Evolutionary conservation across 1,140 invertebrate genomes (phyloP), one percentile per base, ranked within the genome.

Genomic region (Diploscapter pachys): DNA sequence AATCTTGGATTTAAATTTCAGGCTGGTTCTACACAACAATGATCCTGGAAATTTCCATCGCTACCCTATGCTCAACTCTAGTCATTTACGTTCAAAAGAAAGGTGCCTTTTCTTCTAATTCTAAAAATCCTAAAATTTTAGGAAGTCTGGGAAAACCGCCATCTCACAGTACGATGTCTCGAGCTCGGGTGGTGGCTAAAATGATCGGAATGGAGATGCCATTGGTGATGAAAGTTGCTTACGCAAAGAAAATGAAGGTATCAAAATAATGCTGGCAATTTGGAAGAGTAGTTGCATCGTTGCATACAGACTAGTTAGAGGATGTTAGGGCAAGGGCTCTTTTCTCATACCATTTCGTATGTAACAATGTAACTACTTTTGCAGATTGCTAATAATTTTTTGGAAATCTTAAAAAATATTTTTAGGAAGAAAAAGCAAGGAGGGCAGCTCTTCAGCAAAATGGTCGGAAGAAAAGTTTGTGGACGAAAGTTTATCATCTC

Each of bases 191-290:
- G 5, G 61, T 78, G 11, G 64, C 64, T 62, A 55, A 61, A 56
- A 53, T 82, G 4, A 68, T 82, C 50, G 55, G 73, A 63, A 74
- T 83, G 68, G 78, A 83, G 65, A 84, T 84, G 83, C 81, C 81
- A 5, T 66, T 83, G 5, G 68, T 83, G 50, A 83, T 83, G 81
- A 83, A 85, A 64, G 79, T 83, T 56, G 74, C 77, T 4, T 78
- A 78, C 62, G 73, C 73, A 9, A 61, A 78, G 48, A 76, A 78
- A 51, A 69, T 79, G 4, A 75, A 63, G 65, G 71, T 73, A 48
- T 73, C 71, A 31, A 31, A 31, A 31, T 31, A 31, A 31, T 31
- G 31, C 31, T 31, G 31, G 31, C 31, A 31, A 31, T 31, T 31
- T 31, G 31, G 31, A 31, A 31, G 31, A 31, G 31, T 31, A 31